Base-by-base conservation (phyloP, 2,113 vertebrate species). In the Henicopernis longicauda region DNA sequence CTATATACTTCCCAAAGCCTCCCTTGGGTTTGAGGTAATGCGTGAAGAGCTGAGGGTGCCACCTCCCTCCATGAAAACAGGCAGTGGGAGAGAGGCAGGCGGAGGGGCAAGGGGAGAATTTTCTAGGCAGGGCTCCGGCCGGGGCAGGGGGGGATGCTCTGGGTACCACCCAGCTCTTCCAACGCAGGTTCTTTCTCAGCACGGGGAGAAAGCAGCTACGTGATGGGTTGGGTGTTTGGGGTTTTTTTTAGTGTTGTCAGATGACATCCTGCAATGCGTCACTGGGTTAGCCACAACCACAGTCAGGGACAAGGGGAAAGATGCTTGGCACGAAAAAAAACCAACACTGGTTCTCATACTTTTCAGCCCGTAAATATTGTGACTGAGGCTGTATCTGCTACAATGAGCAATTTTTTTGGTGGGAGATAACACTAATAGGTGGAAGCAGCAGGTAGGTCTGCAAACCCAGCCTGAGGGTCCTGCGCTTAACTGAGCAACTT, bases 21-120 rank as follows among this genome's bases (percentile, higher is more conserved):
- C 29, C 31, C 14, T 17, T 71, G n/a, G n/a, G 21, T 21, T 63
- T 63, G 38, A 63, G 29, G 22, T 16, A 72, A n/a, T 0, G 0
- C 1, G 3, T 7, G 13, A 67, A 54, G 3, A 62, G 40, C 61
- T 88, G 32, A 32, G 9, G 31, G 17, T n/a, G 49, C 20, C 59
- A 23, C 29, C 38, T 81, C 13, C 20, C 36, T 57, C 77, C 40
- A 0, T 34, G 45, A 34, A 87, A 87, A 74, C 2, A 0, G 1
- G 40, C 4, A 4, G n/a, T 20, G 44, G 67, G 17, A 90, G n/a
- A 27, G 16, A 4, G 21, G 21, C 57, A 82, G 19, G 70, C 0
- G 1, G 34, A 52, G 10, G 21, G 17, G 4, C 11, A 31, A 66
- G 22, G 42, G 42, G 11, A 72, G 25, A 79, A 38, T 16, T 63